Base-by-base conservation (phyloP, 1,140 invertebrate genomes). In the Portunus trituberculatus region DNA sequence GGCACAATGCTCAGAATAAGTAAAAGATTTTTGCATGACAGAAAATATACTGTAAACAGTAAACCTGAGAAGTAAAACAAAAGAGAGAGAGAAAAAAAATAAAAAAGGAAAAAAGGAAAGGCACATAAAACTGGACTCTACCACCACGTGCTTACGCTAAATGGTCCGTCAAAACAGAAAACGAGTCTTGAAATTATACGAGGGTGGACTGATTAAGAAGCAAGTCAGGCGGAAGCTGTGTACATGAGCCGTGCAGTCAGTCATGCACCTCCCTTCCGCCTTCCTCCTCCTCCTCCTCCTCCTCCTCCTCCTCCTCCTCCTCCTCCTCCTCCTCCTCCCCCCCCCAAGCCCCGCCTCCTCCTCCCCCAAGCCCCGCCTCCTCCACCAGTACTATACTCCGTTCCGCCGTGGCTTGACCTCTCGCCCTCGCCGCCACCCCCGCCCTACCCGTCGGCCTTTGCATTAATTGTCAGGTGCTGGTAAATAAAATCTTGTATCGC, bases 401-500 rank as follows among this genome's bases (percentile, higher is more conserved):
- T 59, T 20, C 52, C 8, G 52, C 52, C 52, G 52, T 10, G 16
- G 52, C 31, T 12, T 45, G 8, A 25, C 46, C 31, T 48, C 46
- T 14, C 32, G 6, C 32, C 32, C 46, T 29, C 52, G 20, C 46
- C 87, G 3, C 14, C 87, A 1, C 7, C 32, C 32, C 46, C 31
- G 20, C 14, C 87, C 87, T 39, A 3, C 32, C 31, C 87, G 39
- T 39, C 87, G 39, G 25, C 32, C 87, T 89, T 16, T 28, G 25
- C 87, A 76, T 76, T 76, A 76, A 76, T 76, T 76, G 67, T 76
- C 67, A 76, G 67, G 67, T 76, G 67, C n/a, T 76, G 20, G 67
- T 76, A 76, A 76, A 76, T 76, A 76, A 76, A 76, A 76, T 76
- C 67, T 76, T 76, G 67, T 20, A 25, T 76, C 67, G 67, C 67